A percentile compares a stretch with the other conserved stretches of the same genome.
These are phyloP conservation scores for Manduca sexta DNA, from an alignment of 1,140 invertebrate genomes.

Conservation along the genomic window DNA sequence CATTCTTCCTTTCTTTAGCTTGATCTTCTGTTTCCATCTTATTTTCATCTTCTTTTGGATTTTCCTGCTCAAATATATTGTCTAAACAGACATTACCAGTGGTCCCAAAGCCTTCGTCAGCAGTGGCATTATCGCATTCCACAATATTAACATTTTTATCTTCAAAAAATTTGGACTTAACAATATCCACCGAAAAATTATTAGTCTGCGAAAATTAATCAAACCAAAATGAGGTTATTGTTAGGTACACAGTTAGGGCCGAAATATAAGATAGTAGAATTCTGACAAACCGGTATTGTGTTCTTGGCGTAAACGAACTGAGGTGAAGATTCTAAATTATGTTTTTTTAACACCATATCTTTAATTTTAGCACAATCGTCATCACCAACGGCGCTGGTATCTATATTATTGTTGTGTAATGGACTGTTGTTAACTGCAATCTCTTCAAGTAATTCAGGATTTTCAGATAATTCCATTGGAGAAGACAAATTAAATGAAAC, in stretches of 20 bases:
- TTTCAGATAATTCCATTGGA: conserved; percentile 9
- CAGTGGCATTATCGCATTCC: no score
- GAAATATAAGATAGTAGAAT: not conserved
- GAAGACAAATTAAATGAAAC: conserved; percentile 31
- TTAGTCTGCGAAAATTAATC: no score
- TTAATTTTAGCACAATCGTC: conserved; percentile 39
- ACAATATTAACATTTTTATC: no score
- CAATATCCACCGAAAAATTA: no score
- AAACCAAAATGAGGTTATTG: no score
- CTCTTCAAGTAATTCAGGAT: conserved; percentile 13
- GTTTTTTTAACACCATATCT: conserved; percentile 46
- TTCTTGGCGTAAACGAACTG: conserved; percentile 53
- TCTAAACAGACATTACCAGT: no score
- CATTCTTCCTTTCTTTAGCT: not conserved
- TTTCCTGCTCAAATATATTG: not conserved
- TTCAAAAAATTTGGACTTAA: no score
- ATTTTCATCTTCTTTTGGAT: not conserved
- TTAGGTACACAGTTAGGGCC: no score
- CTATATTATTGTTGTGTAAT: no score
- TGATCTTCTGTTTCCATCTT: not conserved
- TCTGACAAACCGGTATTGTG: not conserved
- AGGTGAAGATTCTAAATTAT: conserved; percentile 52
- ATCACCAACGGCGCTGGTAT: conserved; percentile 29
- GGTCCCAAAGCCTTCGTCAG: no score
- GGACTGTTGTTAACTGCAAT: conserved; percentile 10